phyloP scores from a whole-genome alignment of 2,888 invertebrate species.

The Epinotia ramella region DNA sequence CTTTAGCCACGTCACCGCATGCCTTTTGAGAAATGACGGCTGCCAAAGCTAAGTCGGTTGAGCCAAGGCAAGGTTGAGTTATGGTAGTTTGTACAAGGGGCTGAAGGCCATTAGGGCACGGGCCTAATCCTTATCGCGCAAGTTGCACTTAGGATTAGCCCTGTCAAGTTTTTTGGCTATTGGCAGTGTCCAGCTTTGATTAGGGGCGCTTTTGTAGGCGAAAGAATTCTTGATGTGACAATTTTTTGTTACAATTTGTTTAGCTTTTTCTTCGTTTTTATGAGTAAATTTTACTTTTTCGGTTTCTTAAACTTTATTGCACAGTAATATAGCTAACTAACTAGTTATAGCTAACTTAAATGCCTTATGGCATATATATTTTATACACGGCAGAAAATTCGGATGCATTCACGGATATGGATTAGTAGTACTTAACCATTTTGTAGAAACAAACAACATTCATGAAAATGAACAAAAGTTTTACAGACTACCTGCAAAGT shows the following conservation, averaged over 20 bases:
- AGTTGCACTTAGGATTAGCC: conserved; percentile 85
- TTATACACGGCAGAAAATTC: too few species aligned
- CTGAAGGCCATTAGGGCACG: conserved; percentile 81
- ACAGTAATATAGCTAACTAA: background rate
- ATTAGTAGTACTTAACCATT: too few species aligned
- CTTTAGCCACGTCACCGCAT: conserved; percentile 78
- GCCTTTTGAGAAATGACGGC: conserved; percentile 85
- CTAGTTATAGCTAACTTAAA: too few species aligned
- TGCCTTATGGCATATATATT: too few species aligned
- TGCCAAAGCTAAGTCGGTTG: conserved; percentile 85
- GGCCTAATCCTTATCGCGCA: conserved; percentile 83
- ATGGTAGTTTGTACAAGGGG: conserved; percentile 83
- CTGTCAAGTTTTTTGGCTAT: conserved; percentile 82
- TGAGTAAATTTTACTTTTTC: background rate
- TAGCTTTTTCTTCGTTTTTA: background rate
- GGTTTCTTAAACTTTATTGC: background rate
- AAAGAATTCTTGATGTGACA: conserved; percentile 17
- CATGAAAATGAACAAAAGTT: too few species aligned
- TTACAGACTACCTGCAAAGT: too few species aligned
- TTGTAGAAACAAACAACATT: too few species aligned
- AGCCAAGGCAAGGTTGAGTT: conserved; percentile 82
- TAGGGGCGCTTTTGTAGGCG: conserved; percentile 49
- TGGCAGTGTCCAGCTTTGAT: conserved; percentile 78
- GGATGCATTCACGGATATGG: too few species aligned
- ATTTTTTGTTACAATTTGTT: conserved; percentile 8